These are phyloP conservation scores for Xiphorhynchus erythropygius DNA, from an alignment of 2,797 vertebrate genomes.

Conservation along the genomic window DNA sequence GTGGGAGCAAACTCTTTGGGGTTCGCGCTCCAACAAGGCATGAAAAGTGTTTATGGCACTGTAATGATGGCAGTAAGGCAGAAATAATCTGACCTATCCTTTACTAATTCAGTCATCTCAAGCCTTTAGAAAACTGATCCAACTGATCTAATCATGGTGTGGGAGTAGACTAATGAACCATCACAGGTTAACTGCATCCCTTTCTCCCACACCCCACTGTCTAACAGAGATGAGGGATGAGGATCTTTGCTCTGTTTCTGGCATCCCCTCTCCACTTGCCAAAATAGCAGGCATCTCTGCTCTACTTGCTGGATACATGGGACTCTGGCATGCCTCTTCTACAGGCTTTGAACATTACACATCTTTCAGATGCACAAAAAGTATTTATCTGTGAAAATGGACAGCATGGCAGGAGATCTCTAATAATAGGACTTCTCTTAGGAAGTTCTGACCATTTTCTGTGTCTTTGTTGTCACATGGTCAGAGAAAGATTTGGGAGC, in stretches of 20 bases:
- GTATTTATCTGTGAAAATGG: not conserved
- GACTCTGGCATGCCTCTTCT: not conserved
- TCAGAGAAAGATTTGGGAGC: not conserved
- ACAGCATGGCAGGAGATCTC: not conserved
- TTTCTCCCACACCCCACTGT: not conserved
- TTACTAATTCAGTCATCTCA: not conserved
- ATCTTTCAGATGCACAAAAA: not conserved
- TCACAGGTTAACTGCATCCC: not conserved
- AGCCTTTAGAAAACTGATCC: not conserved
- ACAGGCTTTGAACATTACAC: not conserved
- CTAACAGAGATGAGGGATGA: not conserved
- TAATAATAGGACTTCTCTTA: not conserved
- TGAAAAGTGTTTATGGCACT: not conserved
- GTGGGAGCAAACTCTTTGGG: not conserved
- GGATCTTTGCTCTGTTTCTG: not conserved
- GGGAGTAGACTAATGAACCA: not conserved
- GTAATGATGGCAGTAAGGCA: not conserved
- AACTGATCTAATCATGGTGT: not conserved
- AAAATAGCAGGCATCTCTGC: not conserved
- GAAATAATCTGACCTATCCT: constrained; percentile 39
- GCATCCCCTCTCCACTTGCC: not conserved
- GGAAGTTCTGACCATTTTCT: not conserved
- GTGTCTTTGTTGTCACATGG: not conserved
- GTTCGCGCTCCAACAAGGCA: no score
- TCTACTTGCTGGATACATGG: not conserved